Conservation (phyloP, 2,888 invertebrate genomes). For the Octonoba sinensis region DNA sequence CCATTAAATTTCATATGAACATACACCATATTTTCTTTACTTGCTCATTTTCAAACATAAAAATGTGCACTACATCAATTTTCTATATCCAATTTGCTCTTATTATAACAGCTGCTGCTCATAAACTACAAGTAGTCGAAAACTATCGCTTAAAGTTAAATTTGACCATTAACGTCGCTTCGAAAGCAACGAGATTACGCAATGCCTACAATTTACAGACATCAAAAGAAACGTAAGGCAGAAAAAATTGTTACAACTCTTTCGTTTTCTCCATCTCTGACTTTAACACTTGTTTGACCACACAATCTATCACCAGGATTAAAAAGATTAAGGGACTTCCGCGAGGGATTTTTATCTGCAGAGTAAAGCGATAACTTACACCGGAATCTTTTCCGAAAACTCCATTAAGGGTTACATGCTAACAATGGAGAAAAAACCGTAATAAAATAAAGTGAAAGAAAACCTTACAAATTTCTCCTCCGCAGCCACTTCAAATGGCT, state of each 20-base stretch:
- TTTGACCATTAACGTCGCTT: no score
- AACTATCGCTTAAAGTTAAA: no score
- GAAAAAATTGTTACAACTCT: constrained; percentile 4
- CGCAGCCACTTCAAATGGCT: constrained; percentile 18
- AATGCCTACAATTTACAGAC: background rate
- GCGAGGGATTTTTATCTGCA: constrained; percentile 10
- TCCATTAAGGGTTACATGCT: constrained; percentile 9
- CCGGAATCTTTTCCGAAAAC: background rate
- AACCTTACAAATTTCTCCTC: constrained; percentile 22
- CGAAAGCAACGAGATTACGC: background rate
- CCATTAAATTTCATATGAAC: no score
- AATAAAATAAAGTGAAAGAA: constrained; percentile 3
- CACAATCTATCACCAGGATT: constrained; percentile 40
- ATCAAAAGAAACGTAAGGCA: no score
- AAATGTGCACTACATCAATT: no score
- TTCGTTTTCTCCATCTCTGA: background rate
- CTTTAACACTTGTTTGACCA: constrained; percentile 21
- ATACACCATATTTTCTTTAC: no score
- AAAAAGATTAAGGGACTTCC: constrained; percentile 24
- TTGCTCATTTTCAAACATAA: no score
- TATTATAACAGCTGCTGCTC: no score
- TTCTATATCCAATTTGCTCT: no score
- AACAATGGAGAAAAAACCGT: constrained; percentile 4
- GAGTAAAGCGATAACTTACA: constrained; percentile 33
- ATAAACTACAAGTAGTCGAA: no score